Conservation (phyloP, 2,888 invertebrate genomes). For the Pollenia griseotomentosa region DNA sequence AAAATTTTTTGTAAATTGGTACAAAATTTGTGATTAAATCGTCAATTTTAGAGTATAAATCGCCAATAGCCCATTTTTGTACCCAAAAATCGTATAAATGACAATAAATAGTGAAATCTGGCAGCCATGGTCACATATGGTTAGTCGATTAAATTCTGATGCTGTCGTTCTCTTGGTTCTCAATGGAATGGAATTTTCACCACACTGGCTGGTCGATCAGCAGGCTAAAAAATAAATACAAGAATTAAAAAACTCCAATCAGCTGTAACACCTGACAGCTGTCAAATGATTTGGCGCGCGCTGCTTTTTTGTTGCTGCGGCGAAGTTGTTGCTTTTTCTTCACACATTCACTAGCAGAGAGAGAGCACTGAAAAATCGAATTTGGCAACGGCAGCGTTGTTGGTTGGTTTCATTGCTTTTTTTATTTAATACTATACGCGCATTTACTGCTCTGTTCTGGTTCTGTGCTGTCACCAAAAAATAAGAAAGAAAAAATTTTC, state of each 20-base stretch:
- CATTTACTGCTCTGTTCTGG: constrained; percentile 74
- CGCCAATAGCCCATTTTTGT: no score
- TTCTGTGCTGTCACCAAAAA: constrained; percentile 73
- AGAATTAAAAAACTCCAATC: constrained; percentile 58
- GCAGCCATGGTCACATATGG: constrained; percentile 47
- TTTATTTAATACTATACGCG: constrained; percentile 66
- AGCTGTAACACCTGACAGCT: constrained; percentile 71
- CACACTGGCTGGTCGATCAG: constrained; percentile 52
- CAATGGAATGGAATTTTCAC: constrained; percentile 67
- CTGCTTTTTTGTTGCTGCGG: constrained; percentile 68
- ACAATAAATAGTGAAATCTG: no score
- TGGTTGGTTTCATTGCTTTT: constrained; percentile 49
- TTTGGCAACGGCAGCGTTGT: constrained; percentile 55
- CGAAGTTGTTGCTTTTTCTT: constrained; percentile 69
- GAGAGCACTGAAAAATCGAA: constrained; percentile 58
- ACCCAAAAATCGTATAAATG: no score
- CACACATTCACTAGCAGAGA: constrained; percentile 46
- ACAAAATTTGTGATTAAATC: no score
- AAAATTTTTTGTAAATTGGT: no score
- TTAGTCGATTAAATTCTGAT: background rate
- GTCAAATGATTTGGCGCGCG: constrained; percentile 71
- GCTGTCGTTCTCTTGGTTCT: constrained; percentile 9
- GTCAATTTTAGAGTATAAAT: no score
- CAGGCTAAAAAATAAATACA: constrained; percentile 57
- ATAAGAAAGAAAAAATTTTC: constrained; percentile 56